phyloP scores from a whole-genome alignment of 2,113 vertebrate genomes.

The Cyphomyrus plagiostoma region DNA sequence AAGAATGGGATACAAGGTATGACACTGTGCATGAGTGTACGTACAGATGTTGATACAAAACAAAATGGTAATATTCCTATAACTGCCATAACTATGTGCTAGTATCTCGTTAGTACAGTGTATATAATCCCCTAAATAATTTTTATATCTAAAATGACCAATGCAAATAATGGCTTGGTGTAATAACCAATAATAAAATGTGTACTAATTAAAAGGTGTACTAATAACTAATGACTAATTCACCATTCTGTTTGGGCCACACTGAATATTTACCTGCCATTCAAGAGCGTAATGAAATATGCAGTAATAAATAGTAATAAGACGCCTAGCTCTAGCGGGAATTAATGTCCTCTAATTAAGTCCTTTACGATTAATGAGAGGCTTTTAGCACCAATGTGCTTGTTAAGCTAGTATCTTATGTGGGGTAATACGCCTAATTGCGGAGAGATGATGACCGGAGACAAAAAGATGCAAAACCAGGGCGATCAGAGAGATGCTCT shows the following conservation, averaged over 20 bases:
- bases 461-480: conserved; percentile 51
- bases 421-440: conserved; percentile 61
- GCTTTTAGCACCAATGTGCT: conserved; percentile 44
- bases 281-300: background rate
- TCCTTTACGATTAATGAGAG: conserved; percentile 26
- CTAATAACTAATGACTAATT: background rate
- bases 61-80: background rate
- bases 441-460: conserved; percentile 51
- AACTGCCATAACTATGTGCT: background rate
- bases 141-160: background rate
- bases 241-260: background rate
- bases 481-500: conserved; percentile 46
- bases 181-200: background rate
- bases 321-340: conserved; percentile 47
- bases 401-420: conserved; percentile 61
- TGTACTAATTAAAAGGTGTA: background rate
- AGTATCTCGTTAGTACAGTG: background rate
- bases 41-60: background rate
- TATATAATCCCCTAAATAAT: background rate
- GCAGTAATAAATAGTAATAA: conserved; percentile 27
- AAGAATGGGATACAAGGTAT: conserved; percentile 63
- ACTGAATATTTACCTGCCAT: background rate
- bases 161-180: background rate
- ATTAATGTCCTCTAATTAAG: conserved; percentile 48
- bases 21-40: conserved; percentile 20